phyloP scores from a whole-genome alignment of 2,888 invertebrate genomes.

The Nemotelus pantherinus region DNA sequence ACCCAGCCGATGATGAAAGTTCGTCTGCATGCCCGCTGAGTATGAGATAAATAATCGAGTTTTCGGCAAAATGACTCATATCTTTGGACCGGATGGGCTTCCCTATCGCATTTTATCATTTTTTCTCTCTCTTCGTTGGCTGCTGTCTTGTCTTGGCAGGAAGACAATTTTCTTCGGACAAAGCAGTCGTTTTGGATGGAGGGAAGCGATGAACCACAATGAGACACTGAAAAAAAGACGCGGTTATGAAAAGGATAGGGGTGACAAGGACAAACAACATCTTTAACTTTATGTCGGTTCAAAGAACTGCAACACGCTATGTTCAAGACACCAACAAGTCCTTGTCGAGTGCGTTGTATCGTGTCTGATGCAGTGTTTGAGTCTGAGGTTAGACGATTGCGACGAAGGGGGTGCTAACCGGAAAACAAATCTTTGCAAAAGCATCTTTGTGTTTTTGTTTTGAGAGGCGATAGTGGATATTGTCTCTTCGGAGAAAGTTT shows the following conservation, averaged over 20 bases:
- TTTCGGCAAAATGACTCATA: conserved; percentile 41
- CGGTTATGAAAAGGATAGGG: not conserved
- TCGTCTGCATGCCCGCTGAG: conserved; percentile 33
- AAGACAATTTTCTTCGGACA: conserved; percentile 13
- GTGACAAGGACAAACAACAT: conserved; percentile 34
- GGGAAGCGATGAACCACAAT: not conserved
- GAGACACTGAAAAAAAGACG: conserved; percentile 1
- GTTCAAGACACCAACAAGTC: too few relatives aligned
- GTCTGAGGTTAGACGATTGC: too few relatives aligned
- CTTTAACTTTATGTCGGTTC: conserved; percentile 17
- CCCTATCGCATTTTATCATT: not conserved
- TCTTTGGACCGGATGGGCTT: not conserved
- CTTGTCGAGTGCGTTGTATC: too few relatives aligned
- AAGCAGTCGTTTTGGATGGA: not conserved
- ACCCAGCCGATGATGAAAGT: conserved; percentile 21
- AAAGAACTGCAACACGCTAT: conserved; percentile 11
- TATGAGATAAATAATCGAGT: conserved; percentile 37
- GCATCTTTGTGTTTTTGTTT: conserved; percentile 37
- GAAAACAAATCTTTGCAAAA: conserved; percentile 37
- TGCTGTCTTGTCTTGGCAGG: conserved; percentile 5
- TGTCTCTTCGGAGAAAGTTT: conserved; percentile 38
- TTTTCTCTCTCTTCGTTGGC: not conserved
- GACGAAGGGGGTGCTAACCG: conserved; percentile 33
- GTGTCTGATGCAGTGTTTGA: too few relatives aligned
- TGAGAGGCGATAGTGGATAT: conserved; percentile 39